Base-by-base conservation (phyloP, 2,888 invertebrate genomes). In the Aphodius granarius region DNA sequence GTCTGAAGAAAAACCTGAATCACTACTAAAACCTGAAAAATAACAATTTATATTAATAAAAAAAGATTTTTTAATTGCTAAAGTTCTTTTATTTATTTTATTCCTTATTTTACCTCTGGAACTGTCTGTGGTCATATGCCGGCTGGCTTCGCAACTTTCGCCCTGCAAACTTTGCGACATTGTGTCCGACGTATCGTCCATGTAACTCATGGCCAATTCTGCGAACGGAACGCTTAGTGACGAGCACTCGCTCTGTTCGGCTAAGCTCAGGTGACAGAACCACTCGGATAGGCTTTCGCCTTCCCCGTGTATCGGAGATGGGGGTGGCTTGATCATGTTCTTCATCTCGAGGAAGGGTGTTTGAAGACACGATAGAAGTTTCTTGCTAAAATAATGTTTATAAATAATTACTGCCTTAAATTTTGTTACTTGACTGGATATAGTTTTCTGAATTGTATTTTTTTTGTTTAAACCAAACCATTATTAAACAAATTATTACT, bases 321-420 rank as follows among this genome's bases (percentile, higher is more conserved):
- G 84, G 0, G 86, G 86, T 3, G 90, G 89, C 81, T 89, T 88
- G 74, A 91, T 86, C 89, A 90, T 89, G 79, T 90, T 90, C 75
- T 89, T 86, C 84, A 91, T 84, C 82, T 91, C 89, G 81, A 90
- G 86, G 80, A 91, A 86, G 73, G 90, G 90, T 15, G 90, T 88
- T 86, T 91, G 90, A 80, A 91, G 88, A 84, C 91, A 91, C 77
- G 90, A 89, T 83, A 91, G 89, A 71, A 91, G 84, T 83, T 90
- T 91, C 68, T 88, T 89, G 77, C 90, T 90, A 83, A 68, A 86
- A 87, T 16, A 65, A 71, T 17, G 72, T 18, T 15, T 65, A 18
- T 65, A 6, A 65, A 4, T 16, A 63, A 63, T 16, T 63, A 72
- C 18, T 3, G 63, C 5, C 2, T 23, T 72, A 72, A 23, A 21